Base-by-base conservation (phyloP, 2,113 vertebrate species). In the Osmerus mordax region DNA sequence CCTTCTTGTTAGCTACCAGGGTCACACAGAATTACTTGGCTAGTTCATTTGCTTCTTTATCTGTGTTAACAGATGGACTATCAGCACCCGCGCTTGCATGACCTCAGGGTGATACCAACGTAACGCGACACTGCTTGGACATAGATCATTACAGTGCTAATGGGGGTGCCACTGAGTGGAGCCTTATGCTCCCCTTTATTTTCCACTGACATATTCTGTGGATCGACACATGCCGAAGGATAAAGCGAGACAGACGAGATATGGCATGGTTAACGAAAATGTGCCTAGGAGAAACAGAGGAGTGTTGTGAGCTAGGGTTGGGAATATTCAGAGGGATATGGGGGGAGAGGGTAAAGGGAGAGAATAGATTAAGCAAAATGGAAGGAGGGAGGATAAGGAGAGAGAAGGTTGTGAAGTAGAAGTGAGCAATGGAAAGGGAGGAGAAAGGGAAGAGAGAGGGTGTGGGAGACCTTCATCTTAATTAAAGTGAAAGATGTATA, bases 21-120 rank as follows among this genome's bases (percentile, higher is more conserved):
- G 84, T 89, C 85, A 86, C 80, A 76, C 76, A 70, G 81, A 79
- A 86, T 84, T 87, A 86, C 85, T 81, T 81, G n/a, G 74, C 81
- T 67, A 83, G 80, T 85, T 89, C 80, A 86, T 89, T 88, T 87
- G 86, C 85, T 79, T 86, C 83, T 81, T 88, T 86, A 84, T 89
- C 84, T 83, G 81, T 74, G 65, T 78, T 78, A 88, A 88, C 88
- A 90, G 89, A 90, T 89, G 89, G 88, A 81, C 85, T 77, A 87
- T 86, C 87, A 84, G 87, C 60, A 65, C 75, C 81, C 64, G 25
- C 58, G 82, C 83, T 76, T 4, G 64, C 75, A 82, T 87, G 88
- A 89, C 89, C 89, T 85, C 61, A 73, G 83, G 87, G 85, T 81
- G 88, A 84, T 79, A 74, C 82, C 78, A 79, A 86, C 84, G 89